phyloP scores from a whole-genome alignment of 1,140 invertebrate genomes.

The Rhopalosiphum padi region DNA sequence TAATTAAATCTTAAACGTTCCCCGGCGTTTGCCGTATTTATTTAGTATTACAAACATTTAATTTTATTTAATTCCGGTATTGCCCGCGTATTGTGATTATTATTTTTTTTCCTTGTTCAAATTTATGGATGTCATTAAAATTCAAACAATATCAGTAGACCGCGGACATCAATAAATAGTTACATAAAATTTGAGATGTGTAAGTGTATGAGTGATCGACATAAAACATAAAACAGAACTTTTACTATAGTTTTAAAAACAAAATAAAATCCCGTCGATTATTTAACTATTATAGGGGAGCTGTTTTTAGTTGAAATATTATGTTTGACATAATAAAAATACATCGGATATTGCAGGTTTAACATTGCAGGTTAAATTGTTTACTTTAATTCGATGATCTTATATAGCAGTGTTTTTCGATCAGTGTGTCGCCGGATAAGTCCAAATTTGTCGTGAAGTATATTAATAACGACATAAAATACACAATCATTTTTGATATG shows the following conservation, averaged over 20 bases:
- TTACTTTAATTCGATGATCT: too few species aligned
- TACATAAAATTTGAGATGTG: background rate
- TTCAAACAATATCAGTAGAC: background rate
- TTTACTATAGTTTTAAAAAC: background rate
- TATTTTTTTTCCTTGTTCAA: background rate
- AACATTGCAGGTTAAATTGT: too few species aligned
- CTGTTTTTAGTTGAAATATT: too few species aligned
- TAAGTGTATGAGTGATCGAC: background rate
- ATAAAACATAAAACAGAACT: background rate
- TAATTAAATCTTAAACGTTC: conserved; percentile 14
- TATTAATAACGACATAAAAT: too few species aligned
- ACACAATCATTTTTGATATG: too few species aligned
- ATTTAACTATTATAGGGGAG: background rate
- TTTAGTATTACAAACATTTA: background rate
- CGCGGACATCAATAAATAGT: background rate
- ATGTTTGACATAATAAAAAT: too few species aligned
- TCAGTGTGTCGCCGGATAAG: too few species aligned
- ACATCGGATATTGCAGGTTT: too few species aligned
- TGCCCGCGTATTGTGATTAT: background rate
- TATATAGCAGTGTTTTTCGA: too few species aligned
- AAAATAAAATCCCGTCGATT: background rate
- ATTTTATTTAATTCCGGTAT: background rate
- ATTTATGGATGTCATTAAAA: background rate
- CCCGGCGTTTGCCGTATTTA: background rate
- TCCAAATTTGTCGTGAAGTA: too few species aligned